phyloP scores from a whole-genome alignment of 2,888 invertebrate species.

The Caradrina clavipalpis region DNA sequence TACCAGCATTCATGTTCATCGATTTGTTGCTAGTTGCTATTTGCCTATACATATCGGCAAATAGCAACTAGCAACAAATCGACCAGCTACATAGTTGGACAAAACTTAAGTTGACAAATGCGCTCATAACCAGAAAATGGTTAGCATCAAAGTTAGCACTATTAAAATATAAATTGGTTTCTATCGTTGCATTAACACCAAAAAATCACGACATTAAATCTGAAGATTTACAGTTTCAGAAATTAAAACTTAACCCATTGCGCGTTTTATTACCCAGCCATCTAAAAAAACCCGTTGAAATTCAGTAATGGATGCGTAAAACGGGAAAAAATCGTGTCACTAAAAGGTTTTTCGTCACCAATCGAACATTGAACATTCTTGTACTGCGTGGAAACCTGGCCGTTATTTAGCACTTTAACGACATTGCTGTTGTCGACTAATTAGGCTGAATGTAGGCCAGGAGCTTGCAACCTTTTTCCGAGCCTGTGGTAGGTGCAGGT shows the following conservation, averaged over 20 bases:
- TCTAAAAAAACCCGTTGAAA: neutral
- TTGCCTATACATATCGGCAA: too few species aligned
- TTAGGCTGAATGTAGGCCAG: slow-evolving; percentile 11
- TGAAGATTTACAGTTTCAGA: neutral
- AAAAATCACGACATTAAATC: neutral
- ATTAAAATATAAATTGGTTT: slow-evolving; percentile 36
- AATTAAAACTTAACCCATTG: neutral
- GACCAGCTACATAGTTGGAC: neutral
- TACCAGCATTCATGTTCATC: too few species aligned
- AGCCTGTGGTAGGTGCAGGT: neutral
- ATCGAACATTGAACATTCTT: slow-evolving; percentile 13
- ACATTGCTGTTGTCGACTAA: slow-evolving; percentile 18
- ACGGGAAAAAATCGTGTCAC: neutral
- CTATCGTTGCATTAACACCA: slow-evolving; percentile 46
- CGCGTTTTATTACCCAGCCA: neutral
- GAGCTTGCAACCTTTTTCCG: neutral
- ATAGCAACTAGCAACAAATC: too few species aligned
- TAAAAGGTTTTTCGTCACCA: neutral
- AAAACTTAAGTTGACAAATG: slow-evolving; percentile 26
- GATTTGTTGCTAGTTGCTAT: too few species aligned
- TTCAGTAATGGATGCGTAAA: neutral
- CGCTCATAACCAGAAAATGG: slow-evolving; percentile 38
- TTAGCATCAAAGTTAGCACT: slow-evolving; percentile 30
- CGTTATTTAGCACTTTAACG: slow-evolving; percentile 37
- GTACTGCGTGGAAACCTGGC: slow-evolving; percentile 15